Percentiles rank a stretch among this genome's conserved stretches.
Evolutionary conservation across 2,797 vertebrate species (phyloP).

Genomic region (Corythornis leucogaster): DNA sequence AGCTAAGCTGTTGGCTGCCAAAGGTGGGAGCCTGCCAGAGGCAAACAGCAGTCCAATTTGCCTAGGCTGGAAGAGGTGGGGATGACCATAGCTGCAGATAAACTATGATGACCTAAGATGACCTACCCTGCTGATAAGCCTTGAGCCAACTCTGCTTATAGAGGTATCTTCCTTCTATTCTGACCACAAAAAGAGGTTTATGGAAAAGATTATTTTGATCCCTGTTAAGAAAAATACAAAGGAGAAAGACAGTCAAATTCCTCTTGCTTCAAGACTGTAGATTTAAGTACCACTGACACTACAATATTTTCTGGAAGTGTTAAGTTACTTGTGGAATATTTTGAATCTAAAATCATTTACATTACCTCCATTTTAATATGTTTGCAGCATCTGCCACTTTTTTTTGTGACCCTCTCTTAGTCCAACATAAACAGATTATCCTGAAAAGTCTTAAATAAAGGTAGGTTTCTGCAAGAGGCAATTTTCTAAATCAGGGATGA

Average conservation of each 20-base stretch:
- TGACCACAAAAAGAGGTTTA: not conserved
- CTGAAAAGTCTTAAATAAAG: constrained; percentile 40
- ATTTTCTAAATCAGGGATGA: constrained; percentile 60
- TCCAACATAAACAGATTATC: constrained; percentile 46
- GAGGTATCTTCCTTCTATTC: constrained; percentile 1
- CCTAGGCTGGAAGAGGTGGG: not conserved
- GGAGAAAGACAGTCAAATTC: constrained; percentile 14
- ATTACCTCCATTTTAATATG: constrained; percentile 32
- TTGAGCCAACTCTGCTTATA: not conserved
- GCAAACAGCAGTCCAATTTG: not conserved
- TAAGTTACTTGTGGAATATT: constrained; percentile 47
- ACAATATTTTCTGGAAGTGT: constrained; percentile 37
- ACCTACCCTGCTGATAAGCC: not conserved
- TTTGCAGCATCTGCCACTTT: not conserved
- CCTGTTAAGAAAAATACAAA: not conserved
- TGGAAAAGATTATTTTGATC: constrained; percentile 31
- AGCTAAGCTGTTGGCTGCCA: not conserved
- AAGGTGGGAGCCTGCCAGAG: not conserved
- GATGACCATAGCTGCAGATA: not conserved
- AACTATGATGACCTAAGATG: no score
- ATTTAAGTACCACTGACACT: constrained; percentile 27
- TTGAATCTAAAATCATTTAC: constrained; percentile 46
- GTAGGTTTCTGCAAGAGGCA: constrained; percentile 23
- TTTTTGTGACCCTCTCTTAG: not conserved
- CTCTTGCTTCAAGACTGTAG: not conserved